phyloP scores from a whole-genome alignment of 2,113 vertebrate species.

The Emydocephalus ijimae region DNA sequence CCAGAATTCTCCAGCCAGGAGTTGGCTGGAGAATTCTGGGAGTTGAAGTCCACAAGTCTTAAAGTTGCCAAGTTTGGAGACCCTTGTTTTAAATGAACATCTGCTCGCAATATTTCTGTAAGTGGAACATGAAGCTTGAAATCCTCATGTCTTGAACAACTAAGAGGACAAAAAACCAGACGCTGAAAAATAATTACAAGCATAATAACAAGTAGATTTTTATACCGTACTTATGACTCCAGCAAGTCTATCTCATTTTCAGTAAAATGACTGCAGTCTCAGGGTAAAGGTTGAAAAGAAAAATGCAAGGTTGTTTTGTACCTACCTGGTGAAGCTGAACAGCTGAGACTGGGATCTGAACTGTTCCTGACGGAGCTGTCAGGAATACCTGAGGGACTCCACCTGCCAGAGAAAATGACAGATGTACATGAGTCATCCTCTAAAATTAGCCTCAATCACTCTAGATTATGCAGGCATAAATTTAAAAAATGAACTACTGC shows the following conservation, averaged over 20 bases:
- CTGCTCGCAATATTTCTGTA: not conserved
- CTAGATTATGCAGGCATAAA: not conserved
- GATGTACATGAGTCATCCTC: conserved; percentile 7
- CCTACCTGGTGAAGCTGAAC: conserved; percentile 98
- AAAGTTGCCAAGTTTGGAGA: no score
- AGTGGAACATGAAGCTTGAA: not conserved
- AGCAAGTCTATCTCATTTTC: not conserved
- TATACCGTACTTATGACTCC: not conserved
- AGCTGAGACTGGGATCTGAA: conserved; percentile 95
- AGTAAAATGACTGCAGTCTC: not conserved
- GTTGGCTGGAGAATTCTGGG: no score
- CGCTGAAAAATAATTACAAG: not conserved
- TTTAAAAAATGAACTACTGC: not conserved
- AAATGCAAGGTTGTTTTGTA: not conserved
- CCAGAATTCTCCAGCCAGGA: no score
- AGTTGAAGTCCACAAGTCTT: no score
- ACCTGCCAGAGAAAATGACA: conserved; percentile 67
- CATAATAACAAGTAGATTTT: not conserved
- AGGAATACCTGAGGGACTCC: conserved; percentile 94
- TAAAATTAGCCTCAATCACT: not conserved
- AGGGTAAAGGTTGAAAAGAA: not conserved
- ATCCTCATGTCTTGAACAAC: not conserved
- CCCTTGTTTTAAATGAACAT: not conserved
- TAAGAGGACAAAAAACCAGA: not conserved
- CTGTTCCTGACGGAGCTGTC: conserved; percentile 89